These are phyloP conservation scores for Chrysotoxum bicinctum DNA, from an alignment of 2,888 invertebrate species.

Conservation along the genomic window DNA sequence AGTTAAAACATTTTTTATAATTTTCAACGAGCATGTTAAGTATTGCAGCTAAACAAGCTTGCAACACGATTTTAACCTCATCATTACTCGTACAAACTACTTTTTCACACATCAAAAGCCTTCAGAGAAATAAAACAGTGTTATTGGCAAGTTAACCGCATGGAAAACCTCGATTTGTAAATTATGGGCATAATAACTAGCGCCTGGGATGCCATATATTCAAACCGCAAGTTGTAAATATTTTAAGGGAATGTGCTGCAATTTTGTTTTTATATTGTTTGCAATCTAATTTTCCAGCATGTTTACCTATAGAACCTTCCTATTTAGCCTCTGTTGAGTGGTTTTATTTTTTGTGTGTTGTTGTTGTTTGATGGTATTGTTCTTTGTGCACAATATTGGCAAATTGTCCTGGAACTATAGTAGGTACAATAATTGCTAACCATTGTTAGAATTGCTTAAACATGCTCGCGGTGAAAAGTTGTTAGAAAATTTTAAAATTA, in stretches of 20 bases:
- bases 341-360: neutral
- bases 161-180: conserved; percentile 51
- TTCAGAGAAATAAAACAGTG: neutral
- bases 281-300: conserved; percentile 11
- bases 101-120: neutral
- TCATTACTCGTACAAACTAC: neutral
- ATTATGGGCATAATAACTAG: conserved; percentile 54
- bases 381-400: neutral
- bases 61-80: neutral
- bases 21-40: neutral
- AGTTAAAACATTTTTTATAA: neutral
- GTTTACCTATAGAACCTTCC: neutral
- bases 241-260: conserved; percentile 27
- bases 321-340: neutral
- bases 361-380: neutral
- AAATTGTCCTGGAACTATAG: neutral
- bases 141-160: conserved; percentile 51
- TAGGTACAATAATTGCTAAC: neutral
- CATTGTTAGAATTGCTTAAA: neutral
- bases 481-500: neutral
- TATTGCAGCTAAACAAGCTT: neutral
- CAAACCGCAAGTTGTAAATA: conserved; percentile 56
- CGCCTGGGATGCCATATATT: conserved; percentile 13
- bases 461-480: neutral
- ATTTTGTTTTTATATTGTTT: neutral